Evolutionary conservation across 2,888 invertebrate genomes (phyloP).

Genomic region (Sminthurides aquaticus): DNA sequence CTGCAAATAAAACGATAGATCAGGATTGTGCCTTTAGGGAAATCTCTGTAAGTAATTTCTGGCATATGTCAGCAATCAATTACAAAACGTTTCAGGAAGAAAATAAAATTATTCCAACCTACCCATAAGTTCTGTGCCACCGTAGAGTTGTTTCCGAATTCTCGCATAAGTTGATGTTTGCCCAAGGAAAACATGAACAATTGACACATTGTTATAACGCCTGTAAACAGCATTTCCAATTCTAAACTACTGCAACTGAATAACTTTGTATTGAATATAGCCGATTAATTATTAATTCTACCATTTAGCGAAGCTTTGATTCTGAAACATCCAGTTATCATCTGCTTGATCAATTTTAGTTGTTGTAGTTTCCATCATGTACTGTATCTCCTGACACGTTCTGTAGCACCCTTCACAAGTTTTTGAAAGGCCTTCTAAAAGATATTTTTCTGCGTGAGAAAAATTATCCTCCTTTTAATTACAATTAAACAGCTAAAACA

Average conservation of each 20-base stretch:
- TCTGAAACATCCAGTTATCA: conserved; percentile 7
- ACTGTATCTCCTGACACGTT: conserved; percentile 33
- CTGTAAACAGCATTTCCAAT: conserved; percentile 24
- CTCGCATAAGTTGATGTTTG: conserved; percentile 5
- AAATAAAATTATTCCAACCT: no score
- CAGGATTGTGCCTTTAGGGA: no score
- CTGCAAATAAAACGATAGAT: neutral
- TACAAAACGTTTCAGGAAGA: no score
- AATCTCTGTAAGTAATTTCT: no score
- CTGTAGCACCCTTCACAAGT: conserved; percentile 23
- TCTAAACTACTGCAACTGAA: no score
- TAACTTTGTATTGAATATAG: no score
- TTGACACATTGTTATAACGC: conserved; percentile 32
- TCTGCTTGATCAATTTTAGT: conserved; percentile 7
- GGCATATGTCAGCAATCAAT: no score
- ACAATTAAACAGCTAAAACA: conserved; percentile 2
- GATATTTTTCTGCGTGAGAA: conserved; percentile 7
- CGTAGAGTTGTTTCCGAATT: neutral
- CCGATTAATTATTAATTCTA: no score
- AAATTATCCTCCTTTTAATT: conserved; percentile 3
- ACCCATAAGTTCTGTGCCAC: neutral
- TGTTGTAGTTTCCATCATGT: conserved; percentile 14
- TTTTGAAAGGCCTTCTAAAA: conserved; percentile 15
- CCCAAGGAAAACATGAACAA: neutral
- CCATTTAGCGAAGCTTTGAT: conserved; percentile 10